These are phyloP conservation scores for Xanthia togata DNA, from an alignment of 2,888 invertebrate species.

Conservation along the genomic window DNA sequence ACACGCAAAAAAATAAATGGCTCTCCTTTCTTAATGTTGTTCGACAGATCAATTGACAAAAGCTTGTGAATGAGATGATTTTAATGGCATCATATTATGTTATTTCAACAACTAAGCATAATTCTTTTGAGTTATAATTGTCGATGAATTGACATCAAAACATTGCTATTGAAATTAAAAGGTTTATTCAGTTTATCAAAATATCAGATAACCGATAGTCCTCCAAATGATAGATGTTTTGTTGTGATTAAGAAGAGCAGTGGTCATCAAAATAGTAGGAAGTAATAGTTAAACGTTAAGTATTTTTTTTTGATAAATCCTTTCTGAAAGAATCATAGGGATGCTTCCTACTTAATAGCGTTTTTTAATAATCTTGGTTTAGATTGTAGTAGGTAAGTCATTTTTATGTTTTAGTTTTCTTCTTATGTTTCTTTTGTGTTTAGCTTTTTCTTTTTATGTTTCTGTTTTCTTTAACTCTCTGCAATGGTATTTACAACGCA, in stretches of 20 bases:
- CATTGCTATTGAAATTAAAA: slow-evolving; percentile 16
- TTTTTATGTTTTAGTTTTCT: no score
- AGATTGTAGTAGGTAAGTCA: no score
- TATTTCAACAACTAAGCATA: slow-evolving; percentile 31
- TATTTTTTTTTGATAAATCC: background rate
- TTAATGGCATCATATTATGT: slow-evolving; percentile 32
- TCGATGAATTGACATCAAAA: slow-evolving; percentile 17
- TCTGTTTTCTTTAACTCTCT: no score
- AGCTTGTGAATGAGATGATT: slow-evolving; percentile 55
- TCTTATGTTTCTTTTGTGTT: no score
- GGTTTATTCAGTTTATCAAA: slow-evolving; percentile 20
- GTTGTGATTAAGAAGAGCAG: no score
- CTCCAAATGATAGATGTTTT: background rate
- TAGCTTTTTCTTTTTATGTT: no score
- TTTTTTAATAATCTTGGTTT: background rate
- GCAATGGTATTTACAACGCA: no score
- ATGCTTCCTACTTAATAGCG: background rate
- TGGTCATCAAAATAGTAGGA: no score
- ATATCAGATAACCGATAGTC: slow-evolving; percentile 18
- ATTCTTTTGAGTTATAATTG: slow-evolving; percentile 30
- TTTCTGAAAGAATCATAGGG: background rate
- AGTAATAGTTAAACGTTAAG: background rate
- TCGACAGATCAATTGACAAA: slow-evolving; percentile 37
- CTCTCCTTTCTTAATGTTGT: slow-evolving; percentile 34
- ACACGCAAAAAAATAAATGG: slow-evolving; percentile 34